Evolutionary conservation across 2,888 invertebrate genomes (phyloP).

Genomic region (Drosophila eohydei): DNA sequence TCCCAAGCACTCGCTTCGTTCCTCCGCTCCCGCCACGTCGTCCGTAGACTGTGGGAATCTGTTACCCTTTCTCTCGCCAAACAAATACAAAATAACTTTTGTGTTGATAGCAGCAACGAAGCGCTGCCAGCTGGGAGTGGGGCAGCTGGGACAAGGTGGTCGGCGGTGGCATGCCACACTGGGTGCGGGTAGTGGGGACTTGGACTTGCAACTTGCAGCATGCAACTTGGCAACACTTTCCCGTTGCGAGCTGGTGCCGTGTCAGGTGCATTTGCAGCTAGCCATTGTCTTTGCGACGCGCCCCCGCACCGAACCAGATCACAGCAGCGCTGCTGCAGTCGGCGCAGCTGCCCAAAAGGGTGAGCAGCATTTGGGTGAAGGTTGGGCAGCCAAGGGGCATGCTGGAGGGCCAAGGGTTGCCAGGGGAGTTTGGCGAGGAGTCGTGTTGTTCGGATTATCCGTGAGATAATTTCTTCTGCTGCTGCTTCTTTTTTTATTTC

Average conservation of each 20-base stretch:
- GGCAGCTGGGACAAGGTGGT: neutral
- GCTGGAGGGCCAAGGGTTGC: neutral
- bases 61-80: conserved; percentile 80
- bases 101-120: conserved; percentile 53
- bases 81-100: conserved; percentile 74
- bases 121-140: conserved; percentile 5
- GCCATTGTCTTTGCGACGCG: conserved; percentile 66
- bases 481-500: conserved; percentile 24
- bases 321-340: conserved; percentile 23
- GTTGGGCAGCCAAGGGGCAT: conserved; percentile 24
- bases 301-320: conserved; percentile 56
- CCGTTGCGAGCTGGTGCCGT: conserved; percentile 31
- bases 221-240: conserved; percentile 48
- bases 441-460: conserved; percentile 78
- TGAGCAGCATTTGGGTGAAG: conserved; percentile 59
- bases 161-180: conserved; percentile 12
- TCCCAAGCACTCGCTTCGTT: conserved; percentile 20
- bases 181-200: conserved; percentile 21
- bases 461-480: conserved; percentile 74
- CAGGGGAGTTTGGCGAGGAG: conserved; percentile 9
- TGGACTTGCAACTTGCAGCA: conserved; percentile 41
- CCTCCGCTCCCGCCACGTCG: conserved; percentile 10
- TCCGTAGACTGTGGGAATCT: conserved; percentile 80
- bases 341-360: conserved; percentile 43
- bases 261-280: conserved; percentile 65